Base-by-base conservation (phyloP, 2,888 invertebrate genomes). In the Tiliacea aurago region DNA sequence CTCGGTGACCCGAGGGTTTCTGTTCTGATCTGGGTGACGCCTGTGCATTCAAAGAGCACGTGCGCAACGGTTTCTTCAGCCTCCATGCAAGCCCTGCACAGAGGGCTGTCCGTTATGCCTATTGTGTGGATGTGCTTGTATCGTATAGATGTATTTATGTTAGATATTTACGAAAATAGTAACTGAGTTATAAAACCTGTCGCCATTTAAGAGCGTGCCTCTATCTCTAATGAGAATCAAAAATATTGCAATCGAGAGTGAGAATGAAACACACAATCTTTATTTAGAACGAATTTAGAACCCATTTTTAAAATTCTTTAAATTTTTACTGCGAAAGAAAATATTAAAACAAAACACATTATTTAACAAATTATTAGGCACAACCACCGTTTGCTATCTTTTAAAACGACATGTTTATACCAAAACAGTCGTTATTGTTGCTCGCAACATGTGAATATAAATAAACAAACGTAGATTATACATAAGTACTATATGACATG, bases 391-490 rank as follows among this genome's bases (percentile, higher is more conserved):
- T 74, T 79, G 70, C 84, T 70, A 49, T 81, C 47, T 53, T 73
- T 80, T 51, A 70, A 62, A 81, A 84, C 84, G 81, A 84, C 76
- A 76, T 70, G 76, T 81, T 82, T 76, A 67, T 84, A 70, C 53
- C 58, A 72, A 76, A 82, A 84, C 84, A 81, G 49, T 62, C 74
- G 47, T 81, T 76, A 81, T 81, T 74, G 84, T 81, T 76, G 76
- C 74, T 78, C 28, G 45, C 49, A 33, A 15, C 66, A 47, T 75
- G 83, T 81, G 77, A 86, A 81, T 77, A 81, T 76, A 81, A 80
- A 82, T 82, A 69, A 53, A 76, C 55, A 66, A 49, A 33, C 56
- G 69, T 58, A 33, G 49, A 69, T n/a, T n/a, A n/a, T 58, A 70
- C 23, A 28, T 49, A 49, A 13, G 43, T 78, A 49, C 5, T n/a